Conservation (phyloP, 2,113 vertebrate species). For the Zootoca vivipara region DNA sequence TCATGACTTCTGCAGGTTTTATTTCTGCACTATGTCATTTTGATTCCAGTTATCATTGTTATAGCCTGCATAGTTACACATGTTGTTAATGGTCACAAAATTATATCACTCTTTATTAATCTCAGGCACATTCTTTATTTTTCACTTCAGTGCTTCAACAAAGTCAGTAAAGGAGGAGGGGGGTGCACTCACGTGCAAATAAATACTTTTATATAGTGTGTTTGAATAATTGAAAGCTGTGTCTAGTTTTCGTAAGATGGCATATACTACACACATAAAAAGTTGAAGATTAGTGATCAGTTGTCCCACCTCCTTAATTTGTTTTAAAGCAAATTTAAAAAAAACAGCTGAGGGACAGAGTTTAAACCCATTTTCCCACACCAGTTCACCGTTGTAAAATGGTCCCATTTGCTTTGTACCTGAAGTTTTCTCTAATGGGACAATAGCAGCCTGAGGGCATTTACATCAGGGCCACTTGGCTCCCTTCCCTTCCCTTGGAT, state of each 20-base stretch:
- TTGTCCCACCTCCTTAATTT: no score
- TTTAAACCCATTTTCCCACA: no score
- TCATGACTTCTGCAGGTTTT: neutral
- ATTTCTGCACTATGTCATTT: neutral
- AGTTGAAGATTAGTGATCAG: no score
- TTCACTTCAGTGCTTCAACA: neutral
- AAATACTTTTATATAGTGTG: neutral
- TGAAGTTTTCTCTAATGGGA: no score
- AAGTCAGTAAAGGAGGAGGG: neutral
- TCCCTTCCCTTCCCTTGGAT: no score
- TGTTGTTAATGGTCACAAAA: neutral
- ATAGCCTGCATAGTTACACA: neutral
- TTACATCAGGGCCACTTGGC: no score
- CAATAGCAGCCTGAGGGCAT: no score
- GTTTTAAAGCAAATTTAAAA: no score
- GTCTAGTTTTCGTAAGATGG: neutral
- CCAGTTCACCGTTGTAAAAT: no score
- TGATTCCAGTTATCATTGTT: neutral
- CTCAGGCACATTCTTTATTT: neutral
- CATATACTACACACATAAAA: neutral
- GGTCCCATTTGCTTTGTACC: no score
- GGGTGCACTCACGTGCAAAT: neutral
- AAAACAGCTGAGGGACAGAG: no score
- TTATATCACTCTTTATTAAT: conserved; percentile 5
- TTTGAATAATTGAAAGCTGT: neutral